phyloP scores from a whole-genome alignment of 2,113 vertebrate genomes.

The Chaetorhynchus papuensis region DNA sequence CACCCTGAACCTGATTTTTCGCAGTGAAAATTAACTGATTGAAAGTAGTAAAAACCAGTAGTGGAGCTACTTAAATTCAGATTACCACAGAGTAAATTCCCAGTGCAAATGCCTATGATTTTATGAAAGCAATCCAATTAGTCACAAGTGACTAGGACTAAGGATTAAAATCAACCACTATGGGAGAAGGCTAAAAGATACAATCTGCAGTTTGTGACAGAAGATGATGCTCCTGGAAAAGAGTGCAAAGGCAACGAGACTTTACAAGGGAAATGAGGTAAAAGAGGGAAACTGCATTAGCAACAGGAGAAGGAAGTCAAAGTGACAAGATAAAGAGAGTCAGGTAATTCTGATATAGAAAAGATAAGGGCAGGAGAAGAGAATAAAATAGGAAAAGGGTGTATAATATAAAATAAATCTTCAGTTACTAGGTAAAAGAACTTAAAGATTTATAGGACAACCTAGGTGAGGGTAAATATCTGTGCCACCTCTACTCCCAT shows the following conservation, averaged over 20 bases:
- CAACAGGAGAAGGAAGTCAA: background rate
- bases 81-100: background rate
- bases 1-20: background rate
- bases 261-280: background rate
- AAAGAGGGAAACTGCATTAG: background rate
- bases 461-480: background rate
- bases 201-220: background rate
- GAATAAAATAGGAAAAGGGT: background rate
- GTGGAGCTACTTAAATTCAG: background rate
- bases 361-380: background rate
- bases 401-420: background rate
- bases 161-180: background rate
- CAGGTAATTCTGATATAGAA: background rate
- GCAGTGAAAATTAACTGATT: background rate
- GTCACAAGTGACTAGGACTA: background rate
- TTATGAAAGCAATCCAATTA: constrained; percentile 9
- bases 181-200: background rate
- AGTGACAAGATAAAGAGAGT: background rate
- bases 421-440: background rate
- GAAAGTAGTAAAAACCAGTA: background rate
- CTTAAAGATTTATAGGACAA: background rate
- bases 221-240: background rate
- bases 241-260: background rate
- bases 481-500: background rate
- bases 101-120: background rate